Base-by-base conservation (phyloP, 2,797 vertebrate species). In the Smutsia temminckii region DNA sequence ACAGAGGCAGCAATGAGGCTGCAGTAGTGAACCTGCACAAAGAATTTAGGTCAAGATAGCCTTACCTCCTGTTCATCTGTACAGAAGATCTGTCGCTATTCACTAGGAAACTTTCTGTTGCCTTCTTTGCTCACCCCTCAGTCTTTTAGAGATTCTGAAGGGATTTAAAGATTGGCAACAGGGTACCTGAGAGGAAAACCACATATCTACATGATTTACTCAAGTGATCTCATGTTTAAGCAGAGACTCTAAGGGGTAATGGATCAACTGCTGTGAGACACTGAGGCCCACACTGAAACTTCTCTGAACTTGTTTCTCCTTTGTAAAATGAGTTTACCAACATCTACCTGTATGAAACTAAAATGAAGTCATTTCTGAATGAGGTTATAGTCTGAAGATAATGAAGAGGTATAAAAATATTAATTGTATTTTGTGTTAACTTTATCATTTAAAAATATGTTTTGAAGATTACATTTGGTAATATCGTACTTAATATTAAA, bases 351-450 rank as follows among this genome's bases (percentile, higher is more conserved):
- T 51, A 64, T 86, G 75, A 79, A 69, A 91, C 25, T 61, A 87
- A 95, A 83, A 87, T 89, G n/a, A 94, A 88, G 90, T 81, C 75
- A 88, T 89, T 51, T 90, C 34, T 88, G 37, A 90, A 37, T 93
- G 37, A 90, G 37, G 75, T 59, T 93, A 72, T 18, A 94, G 63
- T 89, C 37, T 94, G 34, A 92, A 95, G 20, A 89, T 34, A 79
- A 75, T 32, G 80, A 93, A 95, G 49, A 89, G 79, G 72, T 92
- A 92, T 59, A 96, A 94, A 95, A 95, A 85, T 55, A 18, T 80
- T 91, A 89, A 78, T 72, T 91, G 13, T 83, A 95, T 94, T 96
- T 81, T 94, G 88, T 89, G 32, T 84, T 91, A 91, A 68, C 91
- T 95, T 95, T 87, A 89, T 91, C 75, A 97, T 49, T 92, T 87